phyloP scores from a whole-genome alignment of 2,113 vertebrate species.

The Eclectus roratus region DNA sequence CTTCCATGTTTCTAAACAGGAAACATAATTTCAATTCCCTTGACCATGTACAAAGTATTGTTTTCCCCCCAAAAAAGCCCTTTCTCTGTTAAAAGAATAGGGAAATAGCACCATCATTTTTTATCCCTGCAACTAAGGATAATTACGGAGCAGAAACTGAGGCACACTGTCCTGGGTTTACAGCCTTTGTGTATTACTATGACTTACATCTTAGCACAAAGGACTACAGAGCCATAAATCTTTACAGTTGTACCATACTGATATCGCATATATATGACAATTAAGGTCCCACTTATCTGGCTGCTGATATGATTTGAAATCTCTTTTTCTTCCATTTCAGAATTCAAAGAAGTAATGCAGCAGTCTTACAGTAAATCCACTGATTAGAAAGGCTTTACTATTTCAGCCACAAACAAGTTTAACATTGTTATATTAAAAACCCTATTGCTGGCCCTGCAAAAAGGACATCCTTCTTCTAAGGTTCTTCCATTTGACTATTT shows the following conservation, averaged over 20 bases:
- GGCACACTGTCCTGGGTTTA: neutral
- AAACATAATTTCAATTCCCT: neutral
- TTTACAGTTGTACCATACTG: neutral
- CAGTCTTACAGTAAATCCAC: neutral
- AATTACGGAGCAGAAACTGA: neutral
- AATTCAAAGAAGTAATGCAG: neutral
- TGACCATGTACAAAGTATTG: neutral
- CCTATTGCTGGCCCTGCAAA: neutral
- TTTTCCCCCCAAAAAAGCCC: neutral
- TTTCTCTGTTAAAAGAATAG: neutral
- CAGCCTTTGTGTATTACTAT: neutral
- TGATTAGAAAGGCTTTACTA: neutral
- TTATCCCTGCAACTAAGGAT: neutral
- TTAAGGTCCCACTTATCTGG: neutral
- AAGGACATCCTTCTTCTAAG: neutral
- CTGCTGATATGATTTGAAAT: neutral
- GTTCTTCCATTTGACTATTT: neutral
- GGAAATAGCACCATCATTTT: neutral
- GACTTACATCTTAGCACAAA: neutral
- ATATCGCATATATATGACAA: neutral
- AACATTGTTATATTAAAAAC: neutral
- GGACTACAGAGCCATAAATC: neutral
- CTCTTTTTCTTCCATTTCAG: neutral
- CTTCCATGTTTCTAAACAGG: neutral
- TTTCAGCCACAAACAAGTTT: neutral